A percentile compares a stretch with the other conserved stretches of the same genome.
phyloP scores from a whole-genome alignment of 92 coral and sea anemone genomes.

The Actinernus sp. region DNA sequence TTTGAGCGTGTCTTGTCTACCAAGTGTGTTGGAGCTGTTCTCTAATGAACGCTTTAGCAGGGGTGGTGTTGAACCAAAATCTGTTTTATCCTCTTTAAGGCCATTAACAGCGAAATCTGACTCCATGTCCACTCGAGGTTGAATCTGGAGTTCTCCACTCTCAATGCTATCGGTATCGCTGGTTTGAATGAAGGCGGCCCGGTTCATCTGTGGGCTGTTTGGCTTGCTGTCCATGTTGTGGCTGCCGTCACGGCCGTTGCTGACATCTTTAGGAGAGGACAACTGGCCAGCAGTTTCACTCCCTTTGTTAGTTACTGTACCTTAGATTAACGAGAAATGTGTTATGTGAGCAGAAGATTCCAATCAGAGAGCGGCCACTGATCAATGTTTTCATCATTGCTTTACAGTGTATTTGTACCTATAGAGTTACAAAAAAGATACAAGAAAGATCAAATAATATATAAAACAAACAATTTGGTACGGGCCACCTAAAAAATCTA shows the following conservation, averaged over 20 bases:
- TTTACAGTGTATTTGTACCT: too few relatives aligned
- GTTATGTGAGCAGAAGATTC: too few relatives aligned
- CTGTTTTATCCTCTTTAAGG: conserved; percentile 37
- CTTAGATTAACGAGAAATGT: conserved; percentile 30
- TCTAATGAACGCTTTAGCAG: conserved; percentile 31
- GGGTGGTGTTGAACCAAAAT: conserved; percentile 48
- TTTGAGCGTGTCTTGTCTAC: conserved; percentile 44
- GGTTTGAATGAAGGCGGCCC: conserved; percentile 11
- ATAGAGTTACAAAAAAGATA: too few relatives aligned
- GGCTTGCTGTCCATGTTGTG: conserved; percentile 5
- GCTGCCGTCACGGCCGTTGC: conserved; percentile 28
- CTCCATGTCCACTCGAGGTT: conserved; percentile 14
- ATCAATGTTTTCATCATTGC: too few relatives aligned
- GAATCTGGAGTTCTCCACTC: conserved; percentile 14
- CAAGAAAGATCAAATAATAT: too few relatives aligned
- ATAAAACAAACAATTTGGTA: too few relatives aligned
- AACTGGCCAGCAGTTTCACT: conserved; percentile 76
- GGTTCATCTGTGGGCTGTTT: conserved; percentile 23
- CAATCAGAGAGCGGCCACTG: too few relatives aligned
- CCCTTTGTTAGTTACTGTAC: conserved; percentile 72
- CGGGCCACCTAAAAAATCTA: too few relatives aligned
- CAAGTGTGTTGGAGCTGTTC: conserved; percentile 20
- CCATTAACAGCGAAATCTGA: conserved; percentile 36
- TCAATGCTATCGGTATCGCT: conserved; percentile 73
- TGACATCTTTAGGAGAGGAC: conserved; percentile 31